Percentiles rank a stretch among this genome's conserved stretches.
These are phyloP conservation scores for Nyleta sp. DNA, from an alignment of 2,888 invertebrate genomes.

Conservation along the genomic window DNA sequence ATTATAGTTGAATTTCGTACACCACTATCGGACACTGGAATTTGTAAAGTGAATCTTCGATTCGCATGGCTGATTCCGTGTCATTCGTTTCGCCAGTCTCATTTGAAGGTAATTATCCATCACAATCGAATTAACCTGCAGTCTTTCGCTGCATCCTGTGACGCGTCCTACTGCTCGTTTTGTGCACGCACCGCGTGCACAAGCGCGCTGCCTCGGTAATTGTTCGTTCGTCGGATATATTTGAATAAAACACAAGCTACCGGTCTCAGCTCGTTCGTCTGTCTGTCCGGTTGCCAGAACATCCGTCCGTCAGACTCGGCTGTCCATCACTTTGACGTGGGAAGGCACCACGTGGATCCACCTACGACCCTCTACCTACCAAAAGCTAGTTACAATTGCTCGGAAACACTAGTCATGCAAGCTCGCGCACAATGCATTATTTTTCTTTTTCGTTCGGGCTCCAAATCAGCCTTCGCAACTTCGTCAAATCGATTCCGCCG, in stretches of 20 bases:
- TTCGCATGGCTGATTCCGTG: slow-evolving; percentile 74
- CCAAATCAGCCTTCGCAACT: neutral
- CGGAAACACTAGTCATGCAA: slow-evolving; percentile 81
- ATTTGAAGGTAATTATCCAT: slow-evolving; percentile 77
- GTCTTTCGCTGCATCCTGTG: slow-evolving; percentile 76
- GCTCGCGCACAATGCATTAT: slow-evolving; percentile 55
- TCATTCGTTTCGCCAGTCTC: slow-evolving; percentile 68
- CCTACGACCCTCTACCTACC: slow-evolving; percentile 75
- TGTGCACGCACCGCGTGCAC: slow-evolving; percentile 69
- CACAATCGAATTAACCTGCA: slow-evolving; percentile 79
- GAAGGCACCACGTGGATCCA: slow-evolving; percentile 80
- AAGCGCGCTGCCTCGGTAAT: slow-evolving; percentile 74
- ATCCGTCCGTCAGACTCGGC: slow-evolving; percentile 77
- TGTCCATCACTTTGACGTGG: slow-evolving; percentile 82
- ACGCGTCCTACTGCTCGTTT: slow-evolving; percentile 64
- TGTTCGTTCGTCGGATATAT: slow-evolving; percentile 80
- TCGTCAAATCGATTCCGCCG: slow-evolving; percentile 10
- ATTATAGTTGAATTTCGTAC: no score
- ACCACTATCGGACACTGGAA: slow-evolving; percentile 10
- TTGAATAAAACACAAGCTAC: slow-evolving; percentile 82
- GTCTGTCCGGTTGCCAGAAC: slow-evolving; percentile 75
- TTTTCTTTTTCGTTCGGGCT: slow-evolving; percentile 18
- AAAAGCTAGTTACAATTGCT: slow-evolving; percentile 81
- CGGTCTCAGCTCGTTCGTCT: slow-evolving; percentile 76
- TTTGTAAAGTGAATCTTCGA: slow-evolving; percentile 60